phyloP scores from a whole-genome alignment of 64 coral and sea anemone species.

The Exaiptasia diaphana region DNA sequence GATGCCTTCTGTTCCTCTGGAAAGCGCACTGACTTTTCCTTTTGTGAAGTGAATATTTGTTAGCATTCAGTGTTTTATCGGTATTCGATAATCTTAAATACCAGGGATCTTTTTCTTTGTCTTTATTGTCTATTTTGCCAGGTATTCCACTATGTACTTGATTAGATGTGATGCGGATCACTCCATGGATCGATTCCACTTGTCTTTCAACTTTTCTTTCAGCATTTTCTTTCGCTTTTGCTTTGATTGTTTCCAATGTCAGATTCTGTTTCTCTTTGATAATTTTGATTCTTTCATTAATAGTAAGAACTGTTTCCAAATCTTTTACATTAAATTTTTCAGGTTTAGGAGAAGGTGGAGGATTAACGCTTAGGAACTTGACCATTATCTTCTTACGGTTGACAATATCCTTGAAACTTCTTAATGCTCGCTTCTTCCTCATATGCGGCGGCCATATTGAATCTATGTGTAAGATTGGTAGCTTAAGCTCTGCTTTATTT shows the following conservation, averaged over 20 bases:
- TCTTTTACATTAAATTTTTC: not conserved
- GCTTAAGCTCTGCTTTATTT: not conserved
- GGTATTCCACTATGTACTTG: too few relatives aligned
- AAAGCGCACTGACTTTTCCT: too few relatives aligned
- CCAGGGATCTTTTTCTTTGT: too few relatives aligned
- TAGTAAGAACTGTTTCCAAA: not conserved
- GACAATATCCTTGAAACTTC: not conserved
- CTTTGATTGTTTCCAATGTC: not conserved
- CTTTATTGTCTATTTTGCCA: too few relatives aligned
- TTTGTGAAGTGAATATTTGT: too few relatives aligned
- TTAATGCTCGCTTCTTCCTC: not conserved
- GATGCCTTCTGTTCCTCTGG: too few relatives aligned
- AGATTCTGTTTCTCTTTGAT: not conserved
- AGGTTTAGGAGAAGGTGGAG: not conserved
- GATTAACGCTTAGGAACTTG: not conserved
- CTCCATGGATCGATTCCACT: too few relatives aligned
- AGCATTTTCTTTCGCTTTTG: too few relatives aligned
- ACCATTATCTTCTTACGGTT: not conserved
- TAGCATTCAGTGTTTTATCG: too few relatives aligned
- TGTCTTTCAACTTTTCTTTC: too few relatives aligned
- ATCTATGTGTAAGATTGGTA: not conserved
- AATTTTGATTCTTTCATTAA: not conserved
- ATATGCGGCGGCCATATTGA: conserved; percentile 4
- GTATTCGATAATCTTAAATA: too few relatives aligned
- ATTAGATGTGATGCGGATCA: too few relatives aligned